These are phyloP conservation scores for Popillia japonica DNA, from an alignment of 1,140 invertebrate genomes.

Conservation along the genomic window DNA sequence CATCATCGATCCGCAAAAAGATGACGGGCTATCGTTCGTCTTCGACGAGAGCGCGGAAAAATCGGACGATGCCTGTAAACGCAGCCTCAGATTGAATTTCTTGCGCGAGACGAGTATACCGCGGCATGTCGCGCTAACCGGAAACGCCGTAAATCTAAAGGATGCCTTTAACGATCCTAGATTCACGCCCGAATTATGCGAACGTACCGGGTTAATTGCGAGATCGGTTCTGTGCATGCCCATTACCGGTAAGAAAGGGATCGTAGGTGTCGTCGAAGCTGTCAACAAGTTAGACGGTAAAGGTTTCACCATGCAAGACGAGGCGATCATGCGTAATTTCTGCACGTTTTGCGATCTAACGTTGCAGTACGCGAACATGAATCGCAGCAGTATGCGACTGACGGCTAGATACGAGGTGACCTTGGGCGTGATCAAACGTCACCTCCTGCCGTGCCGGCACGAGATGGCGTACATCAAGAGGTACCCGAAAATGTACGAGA, in stretches of 20 bases:
- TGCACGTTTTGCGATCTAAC: constrained; percentile 31
- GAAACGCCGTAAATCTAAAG: constrained; percentile 58
- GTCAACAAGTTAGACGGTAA: constrained; percentile 61
- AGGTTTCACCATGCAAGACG: constrained; percentile 42
- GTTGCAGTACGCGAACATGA: constrained; percentile 5
- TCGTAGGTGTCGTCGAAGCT: constrained; percentile 63
- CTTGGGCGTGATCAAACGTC: constrained; percentile 44
- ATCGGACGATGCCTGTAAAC: constrained; percentile 52
- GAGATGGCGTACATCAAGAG: constrained; percentile 13
- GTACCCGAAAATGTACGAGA: constrained; percentile 45
- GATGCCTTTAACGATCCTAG: constrained; percentile 61
- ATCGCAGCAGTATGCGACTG: background rate
- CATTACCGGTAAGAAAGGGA: constrained; percentile 59
- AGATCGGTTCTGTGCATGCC: constrained; percentile 62
- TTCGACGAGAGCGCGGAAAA: constrained; percentile 61
- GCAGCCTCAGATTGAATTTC: constrained; percentile 61
- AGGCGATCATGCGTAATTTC: constrained; percentile 36
- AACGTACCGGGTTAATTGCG: constrained; percentile 60
- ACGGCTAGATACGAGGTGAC: background rate
- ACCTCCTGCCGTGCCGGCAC: constrained; percentile 45
- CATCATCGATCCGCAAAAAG: constrained; percentile 58
- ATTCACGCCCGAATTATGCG: constrained; percentile 60
- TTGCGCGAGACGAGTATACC: constrained; percentile 57
- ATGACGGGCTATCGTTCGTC: constrained; percentile 60
- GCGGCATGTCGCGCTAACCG: constrained; percentile 59